These are phyloP conservation scores for Chiloscyllium punctatum DNA, from an alignment of 2,797 vertebrate genomes.

Conservation along the genomic window DNA sequence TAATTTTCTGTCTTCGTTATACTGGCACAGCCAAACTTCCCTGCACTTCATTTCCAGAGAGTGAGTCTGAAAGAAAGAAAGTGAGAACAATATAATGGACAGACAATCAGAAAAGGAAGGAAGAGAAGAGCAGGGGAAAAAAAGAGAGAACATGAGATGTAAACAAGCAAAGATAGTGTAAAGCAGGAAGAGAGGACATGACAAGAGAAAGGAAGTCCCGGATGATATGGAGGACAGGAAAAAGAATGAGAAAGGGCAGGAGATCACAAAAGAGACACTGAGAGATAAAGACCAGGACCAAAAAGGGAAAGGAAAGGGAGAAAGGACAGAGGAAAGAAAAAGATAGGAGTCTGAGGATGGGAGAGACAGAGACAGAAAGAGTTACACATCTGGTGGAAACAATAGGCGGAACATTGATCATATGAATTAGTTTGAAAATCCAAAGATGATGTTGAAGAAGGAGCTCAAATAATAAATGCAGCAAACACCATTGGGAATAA, in stretches of 20 bases:
- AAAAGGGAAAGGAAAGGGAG: neutral
- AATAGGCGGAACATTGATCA: no score
- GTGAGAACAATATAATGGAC: neutral
- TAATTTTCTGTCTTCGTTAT: no score
- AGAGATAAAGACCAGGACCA: neutral
- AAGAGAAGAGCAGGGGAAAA: neutral
- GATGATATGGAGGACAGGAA: neutral
- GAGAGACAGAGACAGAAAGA: neutral
- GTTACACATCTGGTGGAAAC: neutral
- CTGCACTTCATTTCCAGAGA: neutral
- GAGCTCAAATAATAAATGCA: neutral
- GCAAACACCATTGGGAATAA: neutral
- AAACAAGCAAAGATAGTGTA: neutral
- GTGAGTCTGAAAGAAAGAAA: neutral
- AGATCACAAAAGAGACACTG: neutral
- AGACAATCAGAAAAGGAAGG: neutral
- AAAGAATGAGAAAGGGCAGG: neutral
- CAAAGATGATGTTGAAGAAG: no score
- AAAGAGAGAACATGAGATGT: neutral
- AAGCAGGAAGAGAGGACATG: neutral
- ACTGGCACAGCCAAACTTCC: no score
- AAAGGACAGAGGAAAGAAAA: neutral
- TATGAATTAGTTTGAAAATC: no score
- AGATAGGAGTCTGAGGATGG: neutral
- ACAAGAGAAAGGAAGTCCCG: neutral